Evolutionary conservation across 1,140 invertebrate species (phyloP).

Genomic region (Cydia splendana): DNA sequence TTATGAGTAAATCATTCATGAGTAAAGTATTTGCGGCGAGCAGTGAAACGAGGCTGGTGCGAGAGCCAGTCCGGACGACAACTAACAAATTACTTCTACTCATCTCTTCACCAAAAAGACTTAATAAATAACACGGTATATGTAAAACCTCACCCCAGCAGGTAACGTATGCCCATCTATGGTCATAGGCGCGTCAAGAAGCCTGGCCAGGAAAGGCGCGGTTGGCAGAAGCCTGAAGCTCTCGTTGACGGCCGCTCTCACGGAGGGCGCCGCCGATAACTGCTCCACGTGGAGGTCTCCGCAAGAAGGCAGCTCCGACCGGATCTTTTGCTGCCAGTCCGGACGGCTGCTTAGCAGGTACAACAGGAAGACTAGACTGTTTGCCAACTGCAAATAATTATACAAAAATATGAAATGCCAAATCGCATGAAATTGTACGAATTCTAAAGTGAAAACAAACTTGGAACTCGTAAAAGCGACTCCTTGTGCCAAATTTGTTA

Average conservation of each 20-base stretch:
- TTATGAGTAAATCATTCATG: slow-evolving; percentile 27
- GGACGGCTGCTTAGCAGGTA: slow-evolving; percentile 87
- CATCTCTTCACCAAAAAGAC: no score
- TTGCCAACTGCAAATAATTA: slow-evolving; percentile 85
- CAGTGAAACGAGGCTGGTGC: no score
- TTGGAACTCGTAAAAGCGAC: neutral
- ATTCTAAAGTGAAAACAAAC: neutral
- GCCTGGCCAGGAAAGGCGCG: slow-evolving; percentile 89
- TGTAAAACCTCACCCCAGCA: slow-evolving; percentile 83
- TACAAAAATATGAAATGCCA: no score
- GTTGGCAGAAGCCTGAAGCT: slow-evolving; percentile 91
- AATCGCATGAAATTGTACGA: neutral
- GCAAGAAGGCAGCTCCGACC: slow-evolving; percentile 85
- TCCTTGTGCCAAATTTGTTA: neutral
- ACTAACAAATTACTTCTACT: no score
- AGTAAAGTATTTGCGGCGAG: no score
- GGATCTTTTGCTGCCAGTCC: slow-evolving; percentile 86
- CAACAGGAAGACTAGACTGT: slow-evolving; percentile 89
- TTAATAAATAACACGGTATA: neutral
- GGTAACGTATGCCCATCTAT: slow-evolving; percentile 88
- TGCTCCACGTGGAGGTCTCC: slow-evolving; percentile 82
- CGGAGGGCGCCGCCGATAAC: slow-evolving; percentile 85
- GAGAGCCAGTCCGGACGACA: no score
- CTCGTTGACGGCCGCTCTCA: slow-evolving; percentile 93
- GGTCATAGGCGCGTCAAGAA: slow-evolving; percentile 88